Conservation (phyloP, 2,797 vertebrate genomes). For the Cuculus canorus region DNA sequence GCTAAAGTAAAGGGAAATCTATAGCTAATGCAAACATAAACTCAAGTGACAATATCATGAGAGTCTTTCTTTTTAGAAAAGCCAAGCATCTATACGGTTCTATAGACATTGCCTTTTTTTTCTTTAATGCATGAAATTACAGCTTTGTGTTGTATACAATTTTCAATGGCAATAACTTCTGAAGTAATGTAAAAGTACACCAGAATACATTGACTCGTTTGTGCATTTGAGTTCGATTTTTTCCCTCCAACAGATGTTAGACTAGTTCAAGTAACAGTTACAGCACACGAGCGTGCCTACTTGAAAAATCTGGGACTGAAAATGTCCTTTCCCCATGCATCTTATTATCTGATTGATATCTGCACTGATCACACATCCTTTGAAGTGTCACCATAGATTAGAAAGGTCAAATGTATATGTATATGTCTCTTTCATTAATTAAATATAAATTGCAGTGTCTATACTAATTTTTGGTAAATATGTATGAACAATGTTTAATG, state of each 20-base stretch:
- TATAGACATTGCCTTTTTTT: background rate
- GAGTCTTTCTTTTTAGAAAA: background rate
- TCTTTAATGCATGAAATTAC: background rate
- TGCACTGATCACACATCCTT: background rate
- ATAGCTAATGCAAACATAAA: background rate
- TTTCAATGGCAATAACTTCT: background rate
- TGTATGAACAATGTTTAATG: background rate
- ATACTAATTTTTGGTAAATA: background rate
- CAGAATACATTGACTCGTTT: background rate
- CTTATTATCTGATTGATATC: background rate
- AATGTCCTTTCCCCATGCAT: background rate
- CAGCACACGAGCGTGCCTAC: background rate
- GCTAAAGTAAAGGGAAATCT: background rate
- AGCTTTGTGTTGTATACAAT: background rate
- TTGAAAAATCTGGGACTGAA: background rate
- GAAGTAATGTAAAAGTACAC: background rate
- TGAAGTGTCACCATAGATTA: background rate
- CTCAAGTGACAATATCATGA: background rate
- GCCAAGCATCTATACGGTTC: background rate
- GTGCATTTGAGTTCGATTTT: background rate
- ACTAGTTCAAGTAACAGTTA: background rate
- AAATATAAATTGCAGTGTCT: background rate
- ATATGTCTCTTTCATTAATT: background rate
- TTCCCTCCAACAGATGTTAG: background rate
- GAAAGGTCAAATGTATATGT: background rate